Evolutionary conservation across 2,797 vertebrate genomes (phyloP).

Genomic region (Hylomyscus alleni): DNA sequence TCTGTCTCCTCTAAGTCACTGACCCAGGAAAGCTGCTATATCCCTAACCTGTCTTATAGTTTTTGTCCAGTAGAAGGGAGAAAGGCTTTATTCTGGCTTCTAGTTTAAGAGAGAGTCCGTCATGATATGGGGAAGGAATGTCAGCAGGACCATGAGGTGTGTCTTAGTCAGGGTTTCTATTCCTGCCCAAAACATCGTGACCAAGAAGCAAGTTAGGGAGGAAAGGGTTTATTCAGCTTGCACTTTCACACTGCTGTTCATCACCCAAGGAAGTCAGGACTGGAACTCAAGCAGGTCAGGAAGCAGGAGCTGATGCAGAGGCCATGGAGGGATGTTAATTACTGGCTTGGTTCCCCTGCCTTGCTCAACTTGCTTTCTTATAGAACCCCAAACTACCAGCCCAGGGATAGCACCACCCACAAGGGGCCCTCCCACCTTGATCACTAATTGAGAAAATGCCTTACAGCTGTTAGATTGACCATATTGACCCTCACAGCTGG

Average conservation of each 20-base stretch:
- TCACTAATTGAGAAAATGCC: background rate
- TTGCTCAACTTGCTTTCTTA: background rate
- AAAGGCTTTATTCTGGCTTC: background rate
- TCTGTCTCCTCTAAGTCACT: background rate
- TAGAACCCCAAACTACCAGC: background rate
- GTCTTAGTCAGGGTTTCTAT: too few relatives aligned
- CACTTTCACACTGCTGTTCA: too few relatives aligned
- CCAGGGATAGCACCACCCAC: too few relatives aligned
- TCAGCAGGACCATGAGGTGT: background rate
- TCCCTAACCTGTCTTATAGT: background rate
- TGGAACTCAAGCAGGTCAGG: too few relatives aligned
- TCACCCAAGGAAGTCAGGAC: too few relatives aligned
- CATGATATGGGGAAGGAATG: background rate
- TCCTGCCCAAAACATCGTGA: too few relatives aligned
- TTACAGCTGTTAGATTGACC: background rate
- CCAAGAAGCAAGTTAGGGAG: too few relatives aligned
- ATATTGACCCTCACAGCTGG: background rate
- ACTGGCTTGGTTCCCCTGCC: too few relatives aligned
- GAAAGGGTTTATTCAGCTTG: too few relatives aligned
- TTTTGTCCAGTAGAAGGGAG: background rate
- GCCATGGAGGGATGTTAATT: too few relatives aligned
- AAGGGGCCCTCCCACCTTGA: background rate
- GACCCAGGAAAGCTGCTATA: background rate
- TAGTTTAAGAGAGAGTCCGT: background rate
- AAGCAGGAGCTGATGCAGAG: too few relatives aligned